phyloP scores from a whole-genome alignment of 2,797 vertebrate genomes.

The Spea hammondii region DNA sequence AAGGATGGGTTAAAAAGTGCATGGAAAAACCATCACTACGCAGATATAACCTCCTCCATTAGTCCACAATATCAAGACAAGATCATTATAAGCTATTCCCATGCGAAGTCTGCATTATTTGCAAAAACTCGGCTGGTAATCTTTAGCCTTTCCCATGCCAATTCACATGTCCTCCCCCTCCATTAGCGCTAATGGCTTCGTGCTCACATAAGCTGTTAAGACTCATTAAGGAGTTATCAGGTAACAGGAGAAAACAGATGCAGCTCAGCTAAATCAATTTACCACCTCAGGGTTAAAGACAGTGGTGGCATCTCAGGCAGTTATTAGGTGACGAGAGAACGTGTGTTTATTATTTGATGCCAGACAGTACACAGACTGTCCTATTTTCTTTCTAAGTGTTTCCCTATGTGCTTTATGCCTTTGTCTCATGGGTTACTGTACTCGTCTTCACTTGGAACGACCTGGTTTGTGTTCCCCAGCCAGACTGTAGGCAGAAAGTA shows the following conservation, averaged over 20 bases:
- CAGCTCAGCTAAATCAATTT: conserved; percentile 79
- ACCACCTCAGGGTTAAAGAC: conserved; percentile 64
- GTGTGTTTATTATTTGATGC: conserved; percentile 60
- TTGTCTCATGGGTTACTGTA: neutral
- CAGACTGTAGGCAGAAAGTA: neutral
- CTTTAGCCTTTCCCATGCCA: conserved; percentile 75
- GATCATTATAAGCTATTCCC: conserved; percentile 55
- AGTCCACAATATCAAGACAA: conserved; percentile 58
- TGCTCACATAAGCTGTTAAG: conserved; percentile 82
- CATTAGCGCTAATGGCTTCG: conserved; percentile 80
- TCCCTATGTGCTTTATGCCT: neutral
- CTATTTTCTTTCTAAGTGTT: conserved; percentile 5
- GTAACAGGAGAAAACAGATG: conserved; percentile 77
- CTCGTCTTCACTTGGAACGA: neutral
- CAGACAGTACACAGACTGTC: conserved; percentile 45
- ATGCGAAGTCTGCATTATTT: conserved; percentile 54
- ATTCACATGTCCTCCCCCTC: conserved; percentile 65
- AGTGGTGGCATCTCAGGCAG: conserved; percentile 61
- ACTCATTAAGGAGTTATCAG: conserved; percentile 79
- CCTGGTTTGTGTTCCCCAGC: neutral
- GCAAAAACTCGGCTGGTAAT: conserved; percentile 61
- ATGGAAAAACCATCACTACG: conserved; percentile 32
- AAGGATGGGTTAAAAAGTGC: neutral
- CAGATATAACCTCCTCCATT: conserved; percentile 55
- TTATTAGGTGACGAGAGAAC: conserved; percentile 63